Percentiles rank a stretch among this genome's conserved stretches.
Evolutionary conservation across 1,140 invertebrate genomes (phyloP).

Genomic region (Pseudomyrmex flavicornis): DNA sequence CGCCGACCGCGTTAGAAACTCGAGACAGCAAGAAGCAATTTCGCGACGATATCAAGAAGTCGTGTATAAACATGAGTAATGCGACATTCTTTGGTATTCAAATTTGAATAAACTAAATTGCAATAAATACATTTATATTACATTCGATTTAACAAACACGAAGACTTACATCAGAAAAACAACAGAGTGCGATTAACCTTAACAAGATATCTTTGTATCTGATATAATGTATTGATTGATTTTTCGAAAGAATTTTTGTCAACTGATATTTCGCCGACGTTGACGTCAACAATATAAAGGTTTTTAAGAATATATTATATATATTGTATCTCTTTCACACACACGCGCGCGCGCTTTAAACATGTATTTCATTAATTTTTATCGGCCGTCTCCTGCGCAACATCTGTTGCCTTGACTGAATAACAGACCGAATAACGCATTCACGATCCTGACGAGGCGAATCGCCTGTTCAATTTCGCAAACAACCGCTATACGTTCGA

Average conservation of each 20-base stretch:
- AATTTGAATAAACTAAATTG: constrained; percentile 14
- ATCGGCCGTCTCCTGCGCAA: not conserved
- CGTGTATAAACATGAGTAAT: not conserved
- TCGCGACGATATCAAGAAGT: constrained; percentile 1
- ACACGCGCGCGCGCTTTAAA: not conserved
- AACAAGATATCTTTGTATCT: too few species aligned
- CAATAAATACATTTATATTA: too few species aligned
- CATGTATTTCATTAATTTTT: not conserved
- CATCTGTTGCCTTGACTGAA: not conserved
- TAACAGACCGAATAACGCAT: not conserved
- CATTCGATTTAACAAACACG: too few species aligned
- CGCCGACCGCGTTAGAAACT: not conserved
- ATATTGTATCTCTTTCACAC: too few species aligned
- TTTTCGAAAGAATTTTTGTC: too few species aligned
- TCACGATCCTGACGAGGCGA: not conserved
- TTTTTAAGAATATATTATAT: too few species aligned
- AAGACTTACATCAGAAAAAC: too few species aligned
- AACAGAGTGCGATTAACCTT: too few species aligned
- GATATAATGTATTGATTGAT: too few species aligned
- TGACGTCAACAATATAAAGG: too few species aligned
- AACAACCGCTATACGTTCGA: not conserved
- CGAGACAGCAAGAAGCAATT: constrained; percentile 47
- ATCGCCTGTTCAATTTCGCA: constrained; percentile 16
- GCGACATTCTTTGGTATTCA: not conserved
- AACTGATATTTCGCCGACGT: too few species aligned